A percentile compares a stretch with the other conserved stretches of the same genome.
Evolutionary conservation across 2,113 vertebrate genomes (phyloP).

Genomic region (Heterotilapia buettikoferi): DNA sequence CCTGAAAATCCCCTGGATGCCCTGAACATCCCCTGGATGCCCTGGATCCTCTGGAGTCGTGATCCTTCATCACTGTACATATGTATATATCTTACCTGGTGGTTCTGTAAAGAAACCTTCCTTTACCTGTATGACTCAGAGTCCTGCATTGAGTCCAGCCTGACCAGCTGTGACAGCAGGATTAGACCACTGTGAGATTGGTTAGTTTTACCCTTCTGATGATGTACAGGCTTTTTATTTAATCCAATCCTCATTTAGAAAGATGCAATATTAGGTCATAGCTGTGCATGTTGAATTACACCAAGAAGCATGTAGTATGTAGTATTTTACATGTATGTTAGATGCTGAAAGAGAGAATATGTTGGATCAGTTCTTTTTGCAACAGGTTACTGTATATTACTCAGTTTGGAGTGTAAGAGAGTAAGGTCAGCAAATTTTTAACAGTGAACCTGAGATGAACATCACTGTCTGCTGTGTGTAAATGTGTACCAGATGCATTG

Average conservation of each 20-base stretch:
- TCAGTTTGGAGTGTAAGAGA: neutral
- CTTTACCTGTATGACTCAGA: neutral
- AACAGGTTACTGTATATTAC: neutral
- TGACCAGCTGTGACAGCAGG: neutral
- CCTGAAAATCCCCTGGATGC: accelerated
- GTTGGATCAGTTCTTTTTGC: neutral
- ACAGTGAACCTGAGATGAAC: neutral
- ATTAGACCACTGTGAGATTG: neutral
- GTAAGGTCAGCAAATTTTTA: neutral
- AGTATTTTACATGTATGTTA: neutral
- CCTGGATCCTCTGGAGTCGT: neutral
- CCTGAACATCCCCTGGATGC: no score
- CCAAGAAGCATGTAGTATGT: neutral
- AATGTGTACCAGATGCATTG: neutral
- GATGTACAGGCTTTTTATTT: neutral
- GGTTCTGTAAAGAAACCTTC: neutral
- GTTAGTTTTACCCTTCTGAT: neutral
- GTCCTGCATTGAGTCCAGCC: neutral
- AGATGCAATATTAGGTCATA: neutral
- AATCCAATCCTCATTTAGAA: neutral
- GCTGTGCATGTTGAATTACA: neutral
- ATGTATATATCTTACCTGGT: neutral
- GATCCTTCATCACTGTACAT: neutral
- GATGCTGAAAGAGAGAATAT: neutral
- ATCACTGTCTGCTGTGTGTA: neutral